These are phyloP conservation scores for Monochamus alternatus DNA, from an alignment of 2,888 invertebrate species.

Conservation along the genomic window DNA sequence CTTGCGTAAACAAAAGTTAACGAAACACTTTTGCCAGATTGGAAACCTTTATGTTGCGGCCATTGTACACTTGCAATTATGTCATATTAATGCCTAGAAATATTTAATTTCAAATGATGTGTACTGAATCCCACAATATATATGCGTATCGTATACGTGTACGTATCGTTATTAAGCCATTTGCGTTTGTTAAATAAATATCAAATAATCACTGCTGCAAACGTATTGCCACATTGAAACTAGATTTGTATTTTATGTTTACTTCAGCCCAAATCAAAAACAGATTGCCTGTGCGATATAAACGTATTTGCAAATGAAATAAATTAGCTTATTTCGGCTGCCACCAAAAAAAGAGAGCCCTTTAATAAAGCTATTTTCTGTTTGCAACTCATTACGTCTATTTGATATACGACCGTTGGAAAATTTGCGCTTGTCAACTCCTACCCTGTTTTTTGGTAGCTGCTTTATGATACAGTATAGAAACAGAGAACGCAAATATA, in stretches of 20 bases:
- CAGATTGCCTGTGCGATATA: conserved; percentile 14
- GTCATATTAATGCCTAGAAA: too few relatives aligned
- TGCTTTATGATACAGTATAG: not conserved
- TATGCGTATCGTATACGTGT: too few relatives aligned
- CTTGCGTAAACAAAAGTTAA: too few relatives aligned
- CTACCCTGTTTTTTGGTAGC: not conserved
- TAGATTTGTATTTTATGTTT: conserved; percentile 14
- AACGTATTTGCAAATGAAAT: conserved; percentile 11
- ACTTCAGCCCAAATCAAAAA: conserved; percentile 20
- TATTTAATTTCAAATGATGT: too few relatives aligned
- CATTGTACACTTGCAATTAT: too few relatives aligned
- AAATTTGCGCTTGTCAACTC: not conserved
- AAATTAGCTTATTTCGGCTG: conserved; percentile 21
- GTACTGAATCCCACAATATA: too few relatives aligned
- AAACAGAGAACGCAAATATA: not conserved
- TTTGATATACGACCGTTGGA: not conserved
- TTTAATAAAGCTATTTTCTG: conserved; percentile 14
- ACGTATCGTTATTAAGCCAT: too few relatives aligned
- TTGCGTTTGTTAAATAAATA: too few relatives aligned
- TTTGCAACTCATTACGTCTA: conserved; percentile 11
- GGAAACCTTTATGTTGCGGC: too few relatives aligned
- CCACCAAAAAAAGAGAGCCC: conserved; percentile 5
- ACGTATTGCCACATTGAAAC: too few relatives aligned
- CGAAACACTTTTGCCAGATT: too few relatives aligned
- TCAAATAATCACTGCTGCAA: too few relatives aligned